Evolutionary conservation across 2,113 vertebrate genomes (phyloP).

Genomic region (Osmerus mordax): DNA sequence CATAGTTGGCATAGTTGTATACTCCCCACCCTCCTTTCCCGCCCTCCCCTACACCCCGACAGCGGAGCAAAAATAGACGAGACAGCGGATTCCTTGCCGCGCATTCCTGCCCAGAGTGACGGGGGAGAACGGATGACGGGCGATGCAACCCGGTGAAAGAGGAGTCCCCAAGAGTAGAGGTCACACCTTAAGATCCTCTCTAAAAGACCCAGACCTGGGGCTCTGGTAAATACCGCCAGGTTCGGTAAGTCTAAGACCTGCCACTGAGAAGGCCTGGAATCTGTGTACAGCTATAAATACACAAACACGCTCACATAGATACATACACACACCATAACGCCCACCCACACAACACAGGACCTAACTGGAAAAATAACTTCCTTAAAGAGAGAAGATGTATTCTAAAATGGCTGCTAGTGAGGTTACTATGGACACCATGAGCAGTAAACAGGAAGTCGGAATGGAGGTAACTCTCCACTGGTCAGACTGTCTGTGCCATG

Average conservation of each 20-base stretch:
- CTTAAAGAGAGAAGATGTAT: background rate
- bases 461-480: too few species aligned
- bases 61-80: slow-evolving; percentile 81
- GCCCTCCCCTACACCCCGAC: slow-evolving; percentile 35
- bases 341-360: background rate
- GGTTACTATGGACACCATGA: background rate
- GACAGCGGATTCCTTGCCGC: slow-evolving; percentile 78
- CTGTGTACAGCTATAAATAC: background rate
- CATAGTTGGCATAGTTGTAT: slow-evolving; percentile 83
- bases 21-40: slow-evolving; percentile 37
- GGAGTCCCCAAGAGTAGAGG: slow-evolving; percentile 46
- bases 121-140: slow-evolving; percentile 42
- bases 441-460: too few species aligned
- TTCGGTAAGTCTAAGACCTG: background rate
- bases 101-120: slow-evolving; percentile 70
- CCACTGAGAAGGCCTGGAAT: background rate
- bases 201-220: slow-evolving; percentile 34
- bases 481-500: background rate
- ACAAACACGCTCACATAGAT: background rate
- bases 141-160: slow-evolving; percentile 69
- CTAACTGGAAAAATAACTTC: background rate
- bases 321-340: background rate
- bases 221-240: background rate
- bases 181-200: slow-evolving; percentile 20
- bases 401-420: slow-evolving; percentile 4